Conservation (phyloP, 2,888 invertebrate species). For the Erynnis tages region DNA sequence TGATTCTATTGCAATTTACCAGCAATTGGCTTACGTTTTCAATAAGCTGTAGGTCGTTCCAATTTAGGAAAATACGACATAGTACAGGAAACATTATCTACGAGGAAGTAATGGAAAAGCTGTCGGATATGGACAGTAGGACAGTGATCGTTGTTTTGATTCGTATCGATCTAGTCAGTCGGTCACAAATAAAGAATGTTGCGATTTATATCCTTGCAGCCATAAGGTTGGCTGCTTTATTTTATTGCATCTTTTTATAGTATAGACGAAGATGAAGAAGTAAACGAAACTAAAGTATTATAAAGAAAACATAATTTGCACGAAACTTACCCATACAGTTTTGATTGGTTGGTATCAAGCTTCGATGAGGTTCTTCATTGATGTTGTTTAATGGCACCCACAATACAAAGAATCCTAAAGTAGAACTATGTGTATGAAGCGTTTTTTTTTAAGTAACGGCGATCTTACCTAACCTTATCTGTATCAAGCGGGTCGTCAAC, state of each 20-base stretch:
- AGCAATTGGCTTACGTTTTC: not conserved
- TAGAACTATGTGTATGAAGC: too few relatives aligned
- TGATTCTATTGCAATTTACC: constrained; percentile 7
- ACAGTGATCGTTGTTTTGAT: not conserved
- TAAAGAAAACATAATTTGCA: too few relatives aligned
- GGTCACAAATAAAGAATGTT: not conserved
- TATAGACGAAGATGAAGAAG: too few relatives aligned
- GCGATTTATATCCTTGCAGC: not conserved
- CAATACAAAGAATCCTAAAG: too few relatives aligned
- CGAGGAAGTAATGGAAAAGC: constrained; percentile 11
- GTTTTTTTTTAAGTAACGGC: too few relatives aligned
- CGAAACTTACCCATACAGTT: too few relatives aligned
- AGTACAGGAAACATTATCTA: constrained; percentile 13
- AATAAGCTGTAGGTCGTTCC: constrained; percentile 15
- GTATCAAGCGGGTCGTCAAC: too few relatives aligned
- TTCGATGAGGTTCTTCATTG: too few relatives aligned
- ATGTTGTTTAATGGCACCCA: too few relatives aligned
- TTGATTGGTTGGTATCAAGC: too few relatives aligned
- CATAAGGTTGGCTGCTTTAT: not conserved
- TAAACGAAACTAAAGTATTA: too few relatives aligned
- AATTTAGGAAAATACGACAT: constrained; percentile 12
- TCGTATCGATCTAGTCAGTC: not conserved
- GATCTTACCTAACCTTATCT: too few relatives aligned
- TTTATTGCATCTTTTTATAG: not conserved
- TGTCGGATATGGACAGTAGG: constrained; percentile 6